These are phyloP conservation scores for Siphlonurus alternatus DNA, from an alignment of 2,888 invertebrate genomes.

Conservation along the genomic window DNA sequence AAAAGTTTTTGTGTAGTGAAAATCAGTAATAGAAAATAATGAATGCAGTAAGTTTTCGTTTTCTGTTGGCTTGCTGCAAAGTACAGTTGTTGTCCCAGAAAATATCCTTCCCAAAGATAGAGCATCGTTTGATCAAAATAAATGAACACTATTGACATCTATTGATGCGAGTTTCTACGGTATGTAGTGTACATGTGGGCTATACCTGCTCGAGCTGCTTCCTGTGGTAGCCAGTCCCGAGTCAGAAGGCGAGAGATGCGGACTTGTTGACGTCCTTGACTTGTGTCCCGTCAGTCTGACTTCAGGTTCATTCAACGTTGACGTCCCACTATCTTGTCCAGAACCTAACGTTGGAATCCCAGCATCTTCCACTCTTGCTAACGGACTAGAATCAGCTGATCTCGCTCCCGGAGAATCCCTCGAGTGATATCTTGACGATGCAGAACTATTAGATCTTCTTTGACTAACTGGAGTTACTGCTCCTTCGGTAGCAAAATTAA, in stretches of 20 bases:
- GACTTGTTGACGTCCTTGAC: conserved; percentile 10
- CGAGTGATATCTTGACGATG: conserved; percentile 14
- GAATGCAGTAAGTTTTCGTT: too few relatives aligned
- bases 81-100: too few relatives aligned
- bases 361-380: background rate
- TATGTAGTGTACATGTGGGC: too few relatives aligned
- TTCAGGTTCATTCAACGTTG: conserved; percentile 7
- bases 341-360: background rate
- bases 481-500: conserved; percentile 7
- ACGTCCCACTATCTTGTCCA: conserved; percentile 7
- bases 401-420: conserved; percentile 11
- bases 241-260: conserved; percentile 16
- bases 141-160: too few relatives aligned
- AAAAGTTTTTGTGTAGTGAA: too few relatives aligned
- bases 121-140: too few relatives aligned
- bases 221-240: conserved; percentile 19
- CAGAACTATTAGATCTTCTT: conserved; percentile 13
- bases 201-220: conserved; percentile 14
- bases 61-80: too few relatives aligned
- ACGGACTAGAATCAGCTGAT: conserved; percentile 10
- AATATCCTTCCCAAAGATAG: too few relatives aligned
- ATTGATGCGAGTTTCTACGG: too few relatives aligned
- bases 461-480: conserved; percentile 2
- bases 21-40: too few relatives aligned
- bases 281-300: conserved; percentile 11